Base-by-base conservation (phyloP, 2,113 vertebrate species). In the Anhinga anhinga region DNA sequence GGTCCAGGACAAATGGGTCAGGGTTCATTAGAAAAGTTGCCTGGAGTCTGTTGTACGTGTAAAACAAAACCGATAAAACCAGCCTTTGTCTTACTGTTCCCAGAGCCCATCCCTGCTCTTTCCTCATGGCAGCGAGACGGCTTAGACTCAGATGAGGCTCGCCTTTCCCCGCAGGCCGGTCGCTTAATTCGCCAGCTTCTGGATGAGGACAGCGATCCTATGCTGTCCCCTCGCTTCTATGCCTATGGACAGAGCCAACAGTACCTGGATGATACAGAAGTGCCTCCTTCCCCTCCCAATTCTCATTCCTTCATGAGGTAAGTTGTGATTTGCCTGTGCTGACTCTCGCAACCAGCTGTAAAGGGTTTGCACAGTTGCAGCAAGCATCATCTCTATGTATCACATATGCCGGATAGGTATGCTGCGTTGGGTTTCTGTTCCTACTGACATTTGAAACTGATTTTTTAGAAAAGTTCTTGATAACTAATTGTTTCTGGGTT, bases 191-290 rank as follows among this genome's bases (percentile, higher is more conserved):
- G 98, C 19, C 99, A 99, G 91, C 98, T 99, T 21, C 90, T 99
- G 94, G 99, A 99, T 71, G 99, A 99, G 71, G 99, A 99, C 96
- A 99, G 98, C 0, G 99, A 99, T 97, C 99, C 99, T 34, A 99
- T 99, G 99, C 97, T 99, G 76, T 99, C 99, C 4, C 99, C 99
- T n/a, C 99, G 99, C 15, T 99, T 99, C 98, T 99, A 99, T 16
- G 98, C 98, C 77, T 99, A 99, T 5, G 99, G 99, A 65, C 99
- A 99, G 62, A 98, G 99, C 85, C 98, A 99, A 30, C 99, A 99
- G 96, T 99, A 99, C 96, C 98, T 99, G 97, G 99, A 99, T 38
- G 99, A 99, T 96, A 98, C 99, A 0, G 99, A 99, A 97, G 99
- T 99, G 94, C 99, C 99, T 67, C 99, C 99, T 32, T 99, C 99